Evolutionary conservation across 2,888 invertebrate species (phyloP), one percentile per base, ranked within the genome.

Genomic region (Cataglyphis albicans): DNA sequence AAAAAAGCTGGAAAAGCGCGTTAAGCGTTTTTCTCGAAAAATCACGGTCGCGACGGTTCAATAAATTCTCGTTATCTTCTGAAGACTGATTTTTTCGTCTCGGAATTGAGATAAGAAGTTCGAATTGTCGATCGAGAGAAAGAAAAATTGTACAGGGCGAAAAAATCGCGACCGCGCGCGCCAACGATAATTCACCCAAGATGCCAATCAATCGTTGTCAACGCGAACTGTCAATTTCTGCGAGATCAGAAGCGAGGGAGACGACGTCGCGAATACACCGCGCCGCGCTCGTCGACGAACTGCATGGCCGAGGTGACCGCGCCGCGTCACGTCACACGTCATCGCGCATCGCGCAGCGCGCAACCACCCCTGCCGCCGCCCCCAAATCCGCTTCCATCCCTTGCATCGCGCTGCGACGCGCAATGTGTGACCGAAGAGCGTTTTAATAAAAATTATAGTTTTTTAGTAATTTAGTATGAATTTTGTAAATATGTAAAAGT

Each of bases 251-350:
- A 44, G 7, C 29, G 52, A 12, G 21, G 25, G 38, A 3, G 38
- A 32, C 80, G 41, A 32, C 73, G 35, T 41, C 10, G 61, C 78
- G 15, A 18, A 48, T 70, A 84, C 75, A 87, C 87, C 78, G 88
- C 84, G 86, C 84, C 88, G 90, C 91, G 91, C 90, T 92, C 88
- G 89, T 86, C 91, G 88, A 91, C 87, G 88, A 90, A 92, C 92
- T 92, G 91, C 92, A 88, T 89, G 91, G 75, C 84, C 84, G 87
- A 87, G 21, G 84, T 87, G 88, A 84, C 82, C 72, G 83, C 32
- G 25, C 21, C 83, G 70, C 35, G 55, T 59, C 82, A 81, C 82
- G 87, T 64, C 74, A 41, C 74, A 41, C 76, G 67, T 12, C 75
- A 38, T 10, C 52, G 61, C 29, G 59, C 73, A 76, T 55, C 70